Conservation (phyloP, 2,797 vertebrate species). For the Rhadinocentrus ornatus region DNA sequence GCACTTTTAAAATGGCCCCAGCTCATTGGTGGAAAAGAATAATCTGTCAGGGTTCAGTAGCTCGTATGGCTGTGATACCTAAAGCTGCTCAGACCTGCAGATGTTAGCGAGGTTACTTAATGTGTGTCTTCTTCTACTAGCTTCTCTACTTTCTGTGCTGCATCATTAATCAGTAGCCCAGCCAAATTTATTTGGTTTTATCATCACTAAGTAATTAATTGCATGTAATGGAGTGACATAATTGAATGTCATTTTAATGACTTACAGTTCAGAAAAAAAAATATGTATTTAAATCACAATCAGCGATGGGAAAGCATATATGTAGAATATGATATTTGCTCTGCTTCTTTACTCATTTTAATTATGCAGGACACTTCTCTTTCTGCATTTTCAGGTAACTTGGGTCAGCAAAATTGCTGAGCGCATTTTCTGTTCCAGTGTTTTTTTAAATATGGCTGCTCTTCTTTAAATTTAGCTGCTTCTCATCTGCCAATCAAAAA, state of each 20-base stretch:
- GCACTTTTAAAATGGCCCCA: slow-evolving; percentile 36
- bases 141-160: slow-evolving; percentile 9
- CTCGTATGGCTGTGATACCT: not conserved
- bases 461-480: not conserved
- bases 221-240: slow-evolving; percentile 7
- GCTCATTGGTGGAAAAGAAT: slow-evolving; percentile 40
- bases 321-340: not conserved
- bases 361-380: not conserved
- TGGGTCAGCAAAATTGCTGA: not conserved
- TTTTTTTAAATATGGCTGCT: not conserved
- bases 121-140: not conserved
- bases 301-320: not conserved
- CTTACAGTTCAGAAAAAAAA: not conserved
- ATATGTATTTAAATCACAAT: not conserved
- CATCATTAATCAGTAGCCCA: slow-evolving; percentile 35
- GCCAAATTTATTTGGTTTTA: slow-evolving; percentile 11
- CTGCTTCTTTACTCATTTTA: not conserved
- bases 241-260: slow-evolving; percentile 3
- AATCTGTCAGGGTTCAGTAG: slow-evolving; percentile 49
- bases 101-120: not conserved
- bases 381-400: too few relatives aligned
- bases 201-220: slow-evolving; percentile 12
- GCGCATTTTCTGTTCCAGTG: not conserved
- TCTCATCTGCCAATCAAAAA: not conserved
- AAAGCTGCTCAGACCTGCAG: slow-evolving; percentile 19